Evolutionary conservation across 1,140 invertebrate genomes (phyloP).

Genomic region (Pachypsylla venusta): DNA sequence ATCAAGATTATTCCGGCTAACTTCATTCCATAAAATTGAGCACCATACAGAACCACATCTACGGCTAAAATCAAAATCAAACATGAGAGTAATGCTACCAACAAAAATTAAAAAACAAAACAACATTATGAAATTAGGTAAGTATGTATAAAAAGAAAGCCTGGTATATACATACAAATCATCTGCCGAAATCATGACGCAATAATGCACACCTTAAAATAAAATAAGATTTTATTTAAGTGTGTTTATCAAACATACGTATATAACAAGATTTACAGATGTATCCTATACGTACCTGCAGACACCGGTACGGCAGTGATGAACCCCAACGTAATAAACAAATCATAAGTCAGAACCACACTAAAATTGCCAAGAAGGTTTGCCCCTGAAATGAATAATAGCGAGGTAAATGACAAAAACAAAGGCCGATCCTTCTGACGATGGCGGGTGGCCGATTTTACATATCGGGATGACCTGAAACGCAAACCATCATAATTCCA

Average conservation of each 20-base stretch:
- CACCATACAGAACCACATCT: conserved; percentile 69
- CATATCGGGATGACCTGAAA: too few relatives aligned
- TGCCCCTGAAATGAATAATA: conserved; percentile 52
- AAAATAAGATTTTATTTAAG: too few relatives aligned
- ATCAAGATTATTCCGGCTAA: conserved; percentile 81
- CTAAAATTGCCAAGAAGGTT: conserved; percentile 83
- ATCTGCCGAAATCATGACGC: too few relatives aligned
- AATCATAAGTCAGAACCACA: conserved; percentile 74
- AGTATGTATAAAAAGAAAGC: too few relatives aligned
- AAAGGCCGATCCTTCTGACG: neutral
- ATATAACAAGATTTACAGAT: too few relatives aligned
- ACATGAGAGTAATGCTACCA: too few relatives aligned
- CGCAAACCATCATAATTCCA: too few relatives aligned
- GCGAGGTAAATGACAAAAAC: neutral
- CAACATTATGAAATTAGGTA: too few relatives aligned
- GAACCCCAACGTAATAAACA: conserved; percentile 80
- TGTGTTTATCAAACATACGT: too few relatives aligned
- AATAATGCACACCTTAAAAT: too few relatives aligned
- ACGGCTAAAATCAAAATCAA: conserved; percentile 44
- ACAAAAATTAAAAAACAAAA: too few relatives aligned
- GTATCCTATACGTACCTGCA: conserved; percentile 70
- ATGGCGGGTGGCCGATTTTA: neutral
- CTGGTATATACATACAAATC: too few relatives aligned
- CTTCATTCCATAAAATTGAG: conserved; percentile 84
- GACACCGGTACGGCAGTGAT: conserved; percentile 84